phyloP scores from a whole-genome alignment of 2,888 invertebrate species.

The Sclerodermus sp. region DNA sequence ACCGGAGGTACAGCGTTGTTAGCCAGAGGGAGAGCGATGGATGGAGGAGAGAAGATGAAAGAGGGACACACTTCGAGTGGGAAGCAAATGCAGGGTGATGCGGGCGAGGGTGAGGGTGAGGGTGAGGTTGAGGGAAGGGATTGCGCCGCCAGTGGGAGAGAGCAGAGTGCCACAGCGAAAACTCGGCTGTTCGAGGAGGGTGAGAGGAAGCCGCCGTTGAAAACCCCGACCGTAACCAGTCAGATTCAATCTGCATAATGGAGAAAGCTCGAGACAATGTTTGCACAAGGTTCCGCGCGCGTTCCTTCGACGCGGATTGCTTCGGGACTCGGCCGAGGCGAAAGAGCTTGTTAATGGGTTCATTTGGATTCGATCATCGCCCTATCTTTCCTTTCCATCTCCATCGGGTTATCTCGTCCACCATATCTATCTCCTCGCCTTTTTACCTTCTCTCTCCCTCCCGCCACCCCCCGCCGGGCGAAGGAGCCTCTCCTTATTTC shows the following conservation, averaged over 20 bases:
- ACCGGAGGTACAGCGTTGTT: background rate
- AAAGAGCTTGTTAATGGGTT: slow-evolving; percentile 55
- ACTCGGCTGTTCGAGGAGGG: slow-evolving; percentile 29
- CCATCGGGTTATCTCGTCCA: background rate
- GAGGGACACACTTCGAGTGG: too few relatives aligned
- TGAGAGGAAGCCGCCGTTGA: slow-evolving; percentile 7
- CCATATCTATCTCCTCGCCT: slow-evolving; percentile 14
- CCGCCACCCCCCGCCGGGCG: too few relatives aligned
- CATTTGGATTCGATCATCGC: slow-evolving; percentile 52
- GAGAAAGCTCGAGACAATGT: slow-evolving; percentile 54
- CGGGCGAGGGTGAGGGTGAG: too few relatives aligned
- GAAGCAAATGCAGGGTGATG: too few relatives aligned
- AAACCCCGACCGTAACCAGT: background rate
- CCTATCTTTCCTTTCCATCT: slow-evolving; percentile 38
- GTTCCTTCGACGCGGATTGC: slow-evolving; percentile 28
- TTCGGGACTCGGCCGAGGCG: slow-evolving; percentile 28
- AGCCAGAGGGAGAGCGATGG: background rate
- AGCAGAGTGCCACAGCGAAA: slow-evolving; percentile 20
- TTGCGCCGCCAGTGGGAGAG: too few relatives aligned
- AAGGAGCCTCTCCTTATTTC: background rate
- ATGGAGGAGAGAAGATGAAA: too few relatives aligned
- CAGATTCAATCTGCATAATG: slow-evolving; percentile 45
- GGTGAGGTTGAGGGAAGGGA: too few relatives aligned
- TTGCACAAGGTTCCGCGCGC: slow-evolving; percentile 38
- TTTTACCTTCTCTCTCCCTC: slow-evolving; percentile 12